phyloP scores from a whole-genome alignment of 1,140 invertebrate species.

The Pogonognathellus flavescens region DNA sequence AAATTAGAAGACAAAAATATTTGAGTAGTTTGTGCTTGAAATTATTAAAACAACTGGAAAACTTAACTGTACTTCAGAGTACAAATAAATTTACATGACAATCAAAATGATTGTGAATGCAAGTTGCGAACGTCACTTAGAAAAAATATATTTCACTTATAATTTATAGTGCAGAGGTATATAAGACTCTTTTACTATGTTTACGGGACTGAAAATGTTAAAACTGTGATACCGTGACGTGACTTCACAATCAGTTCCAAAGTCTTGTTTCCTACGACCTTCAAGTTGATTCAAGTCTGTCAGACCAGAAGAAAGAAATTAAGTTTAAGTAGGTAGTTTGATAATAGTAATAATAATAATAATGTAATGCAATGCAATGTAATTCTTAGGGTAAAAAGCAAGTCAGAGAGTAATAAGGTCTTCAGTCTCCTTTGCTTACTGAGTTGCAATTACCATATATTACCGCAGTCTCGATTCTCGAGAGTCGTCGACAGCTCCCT shows the following conservation, averaged over 20 bases:
- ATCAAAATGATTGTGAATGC: no score
- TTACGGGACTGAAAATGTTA: no score
- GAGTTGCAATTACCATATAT: slow-evolving; percentile 12
- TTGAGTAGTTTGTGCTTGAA: no score
- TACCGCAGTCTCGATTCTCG: background rate
- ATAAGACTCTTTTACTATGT: no score
- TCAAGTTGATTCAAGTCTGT: slow-evolving; percentile 22
- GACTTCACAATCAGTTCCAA: background rate
- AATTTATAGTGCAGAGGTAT: no score
- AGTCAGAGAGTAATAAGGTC: slow-evolving; percentile 4
- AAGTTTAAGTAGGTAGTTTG: background rate
- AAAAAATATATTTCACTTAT: no score
- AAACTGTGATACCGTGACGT: background rate
- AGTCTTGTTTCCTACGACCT: slow-evolving; percentile 42
- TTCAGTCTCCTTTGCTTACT: background rate
- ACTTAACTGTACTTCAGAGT: no score
- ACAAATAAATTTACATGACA: no score
- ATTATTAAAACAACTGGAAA: no score
- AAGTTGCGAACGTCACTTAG: no score
- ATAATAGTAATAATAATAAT: no score
- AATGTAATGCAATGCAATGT: background rate
- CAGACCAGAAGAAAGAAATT: background rate
- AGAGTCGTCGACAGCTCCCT: background rate
- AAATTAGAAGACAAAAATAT: no score
- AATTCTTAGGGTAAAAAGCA: background rate